Evolutionary conservation across 2,888 invertebrate genomes (phyloP), one percentile per base, ranked within the genome.

Genomic region (Cyaniris semiargus): DNA sequence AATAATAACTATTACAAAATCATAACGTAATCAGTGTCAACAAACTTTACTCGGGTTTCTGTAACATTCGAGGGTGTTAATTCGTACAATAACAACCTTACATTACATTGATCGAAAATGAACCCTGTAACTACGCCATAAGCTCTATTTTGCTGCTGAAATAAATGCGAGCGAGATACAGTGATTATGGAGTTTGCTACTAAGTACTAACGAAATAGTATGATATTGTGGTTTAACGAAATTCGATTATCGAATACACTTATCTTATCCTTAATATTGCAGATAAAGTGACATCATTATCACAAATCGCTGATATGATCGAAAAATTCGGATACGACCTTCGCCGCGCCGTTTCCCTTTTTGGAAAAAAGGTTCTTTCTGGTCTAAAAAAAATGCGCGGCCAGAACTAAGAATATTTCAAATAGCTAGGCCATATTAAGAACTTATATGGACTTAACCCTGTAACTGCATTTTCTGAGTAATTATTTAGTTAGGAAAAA

Each of bases 41-140:
- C 53, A 53, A 74, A 74, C 74, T 48, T 74, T 74, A 23, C 74
- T 44, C 44, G 21, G 72, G 23, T 38, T 44, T 74, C 74, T 74
- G 74, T 74, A 48, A 74, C 74, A 23, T 44, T 48, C 74, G 21
- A 48, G 74, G 74, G 74, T 74, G 74, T 27, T 48, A 74, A 74
- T 23, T 74, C 23, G 2, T 74, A 66, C 27, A 66, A 66, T 66
- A 66, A 58, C 58, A 58, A 15, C 66, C 27, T 27, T 8, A 66
- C 27, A 15, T 53, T 44, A 44, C 53, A 5, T 53, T 27, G 15
- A 27, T 27, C 0, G 15, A 66, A 66, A 66, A 27, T 27, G 13
- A 66, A 66, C 66, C 15, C 15, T 66, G 27, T 15, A 1, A 15
- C 27, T 0, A 66, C 66, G 13, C 1, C 23, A 66, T 27, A 66